phyloP scores from a whole-genome alignment of 1,140 invertebrate species.

The Drosophila paulistorum region DNA sequence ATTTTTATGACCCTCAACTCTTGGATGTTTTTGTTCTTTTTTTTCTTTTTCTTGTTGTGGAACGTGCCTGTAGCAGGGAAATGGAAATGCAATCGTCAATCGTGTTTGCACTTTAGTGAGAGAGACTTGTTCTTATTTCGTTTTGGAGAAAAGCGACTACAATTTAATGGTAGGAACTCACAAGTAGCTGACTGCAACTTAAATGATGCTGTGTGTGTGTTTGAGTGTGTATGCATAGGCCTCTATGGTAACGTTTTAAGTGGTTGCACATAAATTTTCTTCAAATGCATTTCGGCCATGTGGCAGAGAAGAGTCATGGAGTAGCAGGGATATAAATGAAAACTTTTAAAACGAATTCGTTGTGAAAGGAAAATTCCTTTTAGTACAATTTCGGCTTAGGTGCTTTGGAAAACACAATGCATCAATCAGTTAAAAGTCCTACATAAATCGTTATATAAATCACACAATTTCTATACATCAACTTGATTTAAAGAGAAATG shows the following conservation, averaged over 20 bases:
- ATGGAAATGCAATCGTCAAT: constrained; percentile 6
- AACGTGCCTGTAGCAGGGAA: constrained; percentile 7
- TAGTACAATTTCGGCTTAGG: background rate
- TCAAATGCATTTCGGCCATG: background rate
- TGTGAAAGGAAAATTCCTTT: background rate
- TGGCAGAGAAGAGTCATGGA: background rate
- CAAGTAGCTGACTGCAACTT: background rate
- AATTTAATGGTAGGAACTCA: constrained; percentile 2
- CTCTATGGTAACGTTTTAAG: background rate
- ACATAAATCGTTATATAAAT: too few species aligned
- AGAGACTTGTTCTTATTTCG: background rate
- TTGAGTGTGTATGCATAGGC: background rate
- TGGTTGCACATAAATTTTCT: background rate
- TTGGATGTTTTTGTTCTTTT: background rate
- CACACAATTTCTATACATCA: too few species aligned
- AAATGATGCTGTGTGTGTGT: background rate
- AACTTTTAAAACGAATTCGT: background rate
- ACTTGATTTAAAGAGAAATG: too few species aligned
- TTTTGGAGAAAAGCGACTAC: background rate
- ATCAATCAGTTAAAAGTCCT: too few species aligned
- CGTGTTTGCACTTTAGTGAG: constrained; percentile 1
- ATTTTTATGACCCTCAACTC: constrained; percentile 7
- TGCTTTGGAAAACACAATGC: too few species aligned
- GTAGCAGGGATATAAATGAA: background rate
- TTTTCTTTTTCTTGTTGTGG: background rate